Evolutionary conservation across 2,113 vertebrate genomes (phyloP), one percentile per base, ranked within the genome.

Genomic region (Entelurus aequoreus): DNA sequence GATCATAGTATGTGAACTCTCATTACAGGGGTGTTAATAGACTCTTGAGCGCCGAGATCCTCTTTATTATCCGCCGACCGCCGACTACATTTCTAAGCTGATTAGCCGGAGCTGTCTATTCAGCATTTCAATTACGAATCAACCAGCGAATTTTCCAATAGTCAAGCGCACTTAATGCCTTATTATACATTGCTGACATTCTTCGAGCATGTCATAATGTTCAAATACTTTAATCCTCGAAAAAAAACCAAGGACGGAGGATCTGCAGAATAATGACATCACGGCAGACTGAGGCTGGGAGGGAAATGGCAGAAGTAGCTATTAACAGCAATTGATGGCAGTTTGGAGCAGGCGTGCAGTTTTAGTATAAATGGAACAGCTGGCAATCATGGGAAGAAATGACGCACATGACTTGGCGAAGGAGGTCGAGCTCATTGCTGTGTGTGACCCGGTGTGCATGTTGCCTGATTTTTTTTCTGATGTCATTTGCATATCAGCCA

Each of bases 61-160:
- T 83, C 77, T 82, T 81, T 79, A 86, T 84, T 79, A 86, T 80
- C 77, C 51, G 38, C 72, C 75, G 71, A 72, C 74, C 78, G 73
- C 60, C 71, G 78, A 80, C 80, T 79, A 77, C 80, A 83, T 83
- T 75, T 76, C 74, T 87, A 86, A 87, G 85, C 80, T 83, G 86
- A 87, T 86, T 87, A 87, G 69, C 78, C 68, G 36, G 64, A 76
- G 81, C 83, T 63, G 68, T 71, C 84, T 82, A 81, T 81, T 86
- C 77, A 84, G 75, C 66, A 65, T 83, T 86, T 86, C 86, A 87
- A 87, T 87, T 87, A 84, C 65, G 65, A 79, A 49, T 65, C 10
- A 46, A 46, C 10, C 10, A 46, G 12, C 42, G 12, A 12, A 6
- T 74, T 72, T 72, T 74, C 74, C 67, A 78, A 79, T 64, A 72